Evolutionary conservation across 2,113 vertebrate genomes (phyloP).

Genomic region (Ascaphus truei): DNA sequence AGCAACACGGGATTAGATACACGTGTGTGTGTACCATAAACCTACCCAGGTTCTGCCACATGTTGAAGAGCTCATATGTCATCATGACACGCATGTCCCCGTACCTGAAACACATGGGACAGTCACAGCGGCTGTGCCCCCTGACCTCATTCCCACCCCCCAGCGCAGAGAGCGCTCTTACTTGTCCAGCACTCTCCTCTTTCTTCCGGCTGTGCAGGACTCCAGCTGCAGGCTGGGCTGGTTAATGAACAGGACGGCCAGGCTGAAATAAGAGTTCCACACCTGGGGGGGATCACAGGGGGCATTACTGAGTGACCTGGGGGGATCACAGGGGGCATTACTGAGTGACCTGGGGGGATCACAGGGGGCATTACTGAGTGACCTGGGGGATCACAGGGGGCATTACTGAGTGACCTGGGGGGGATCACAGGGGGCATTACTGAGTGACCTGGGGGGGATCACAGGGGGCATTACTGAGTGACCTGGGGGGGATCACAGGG

Average conservation of each 20-base stretch:
- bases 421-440: no score
- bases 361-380: no score
- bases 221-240: constrained; percentile 96
- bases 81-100: constrained; percentile 87
- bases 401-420: no score
- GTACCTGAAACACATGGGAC: constrained; percentile 58
- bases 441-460: no score
- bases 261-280: constrained; percentile 97
- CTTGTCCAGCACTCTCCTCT: constrained; percentile 94
- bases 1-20: no score
- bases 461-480: no score
- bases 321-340: no score
- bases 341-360: no score
- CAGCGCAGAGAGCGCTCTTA: no score
- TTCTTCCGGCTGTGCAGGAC: constrained; percentile 79
- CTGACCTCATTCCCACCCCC: background rate
- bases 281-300: constrained; percentile 64
- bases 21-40: background rate
- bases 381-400: no score
- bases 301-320: no score
- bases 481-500: no score
- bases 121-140: background rate
- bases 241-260: constrained; percentile 95
- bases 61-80: constrained; percentile 85
- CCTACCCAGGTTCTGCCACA: constrained; percentile 85